A percentile compares a stretch with the other conserved stretches of the same genome.
Conservation (phyloP, 1,140 invertebrate species). For the Hirudo medicinalis region DNA sequence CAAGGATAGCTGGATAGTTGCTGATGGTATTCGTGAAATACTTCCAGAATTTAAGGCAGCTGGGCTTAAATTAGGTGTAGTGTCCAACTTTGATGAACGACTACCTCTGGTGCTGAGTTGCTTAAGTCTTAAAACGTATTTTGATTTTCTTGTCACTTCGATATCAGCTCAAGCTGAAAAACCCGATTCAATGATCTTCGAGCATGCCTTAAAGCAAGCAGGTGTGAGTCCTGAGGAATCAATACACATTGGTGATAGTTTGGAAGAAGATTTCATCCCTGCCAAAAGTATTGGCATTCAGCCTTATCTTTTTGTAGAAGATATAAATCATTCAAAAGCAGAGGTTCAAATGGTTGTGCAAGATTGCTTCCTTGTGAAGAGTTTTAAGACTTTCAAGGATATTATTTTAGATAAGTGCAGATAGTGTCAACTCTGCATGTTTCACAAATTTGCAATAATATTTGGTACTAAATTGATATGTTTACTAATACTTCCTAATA, state of each 20-base stretch:
- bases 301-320: constrained; percentile 47
- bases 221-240: constrained; percentile 49
- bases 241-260: constrained; percentile 66
- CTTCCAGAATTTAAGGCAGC: constrained; percentile 45
- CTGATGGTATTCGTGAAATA: constrained; percentile 51
- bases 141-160: constrained; percentile 66
- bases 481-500: too few relatives aligned
- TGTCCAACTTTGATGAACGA: constrained; percentile 76
- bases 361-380: too few relatives aligned
- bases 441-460: too few relatives aligned
- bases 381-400: too few relatives aligned
- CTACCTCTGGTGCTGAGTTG: constrained; percentile 54
- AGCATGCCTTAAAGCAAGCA: constrained; percentile 48
- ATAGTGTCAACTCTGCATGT: too few relatives aligned
- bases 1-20: constrained; percentile 54
- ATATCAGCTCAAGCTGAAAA: constrained; percentile 60
- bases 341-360: too few relatives aligned
- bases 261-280: constrained; percentile 60
- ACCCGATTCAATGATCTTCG: constrained; percentile 60
- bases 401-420: too few relatives aligned
- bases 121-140: constrained; percentile 52
- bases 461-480: too few relatives aligned
- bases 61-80: constrained; percentile 49
- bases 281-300: constrained; percentile 61
- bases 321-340: not conserved